Percentiles rank a stretch among this genome's conserved stretches.
These are phyloP conservation scores for Pharmacophagus antenor DNA, from an alignment of 2,888 invertebrate species.

Conservation along the genomic window DNA sequence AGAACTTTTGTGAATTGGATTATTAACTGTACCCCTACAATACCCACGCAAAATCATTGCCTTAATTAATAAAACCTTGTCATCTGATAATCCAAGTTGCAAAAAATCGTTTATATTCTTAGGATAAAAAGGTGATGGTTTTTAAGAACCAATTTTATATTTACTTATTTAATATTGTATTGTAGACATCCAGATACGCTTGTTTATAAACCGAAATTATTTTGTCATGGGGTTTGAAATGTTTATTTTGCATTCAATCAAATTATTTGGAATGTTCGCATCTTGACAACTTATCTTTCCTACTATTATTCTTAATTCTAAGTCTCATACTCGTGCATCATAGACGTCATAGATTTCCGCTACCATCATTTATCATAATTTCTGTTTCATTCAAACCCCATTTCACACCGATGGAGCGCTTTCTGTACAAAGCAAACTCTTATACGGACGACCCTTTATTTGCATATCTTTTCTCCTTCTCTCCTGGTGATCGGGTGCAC, in stretches of 20 bases:
- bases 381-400: constrained; percentile 78
- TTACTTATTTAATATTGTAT: constrained; percentile 40
- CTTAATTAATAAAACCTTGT: neutral
- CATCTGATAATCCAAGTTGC: constrained; percentile 16
- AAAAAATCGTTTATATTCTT: constrained; percentile 8
- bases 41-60: neutral
- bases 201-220: constrained; percentile 50
- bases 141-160: constrained; percentile 35
- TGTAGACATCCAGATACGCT: constrained; percentile 55
- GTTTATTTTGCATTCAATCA: constrained; percentile 67
- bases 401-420: constrained; percentile 76
- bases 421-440: constrained; percentile 50
- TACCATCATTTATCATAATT: constrained; percentile 49
- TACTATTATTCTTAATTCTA: constrained; percentile 54
- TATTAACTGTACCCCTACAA: neutral
- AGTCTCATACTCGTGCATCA: constrained; percentile 62
- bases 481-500: constrained; percentile 76
- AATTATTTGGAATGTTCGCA: constrained; percentile 78
- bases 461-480: constrained; percentile 36
- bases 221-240: constrained; percentile 79
- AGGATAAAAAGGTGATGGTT: constrained; percentile 50
- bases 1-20: constrained; percentile 24
- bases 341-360: constrained; percentile 58
- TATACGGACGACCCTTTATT: constrained; percentile 31
- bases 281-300: constrained; percentile 80